Base-by-base conservation (phyloP, 2,888 invertebrate species). In the Balanococcus diminutus region DNA sequence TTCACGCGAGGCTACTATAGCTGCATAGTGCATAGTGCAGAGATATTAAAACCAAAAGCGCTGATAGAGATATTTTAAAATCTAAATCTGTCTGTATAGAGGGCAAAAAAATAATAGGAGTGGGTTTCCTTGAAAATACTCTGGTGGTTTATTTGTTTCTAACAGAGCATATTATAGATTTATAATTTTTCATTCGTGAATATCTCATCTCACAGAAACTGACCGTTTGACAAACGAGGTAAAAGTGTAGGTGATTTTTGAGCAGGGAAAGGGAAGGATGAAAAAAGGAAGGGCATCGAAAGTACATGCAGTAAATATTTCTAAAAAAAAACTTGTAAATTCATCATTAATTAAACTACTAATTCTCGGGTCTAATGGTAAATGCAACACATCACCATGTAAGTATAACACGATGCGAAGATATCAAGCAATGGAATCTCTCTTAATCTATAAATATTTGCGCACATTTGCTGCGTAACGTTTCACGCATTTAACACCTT, bases 381-480 rank as follows among this genome's bases (percentile, higher is more conserved):
- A 51, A 51, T 9, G n/a, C 51, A 0, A 51, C n/a, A 0, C n/a
- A 51, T 51, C 5, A 5, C 51, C 51, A 2, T 8, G 51, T 51
- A 51, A 3, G 3, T 19, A 36, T 51, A 4, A 16, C 11, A 42
- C 2, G 42, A 5, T 9, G 11, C 36, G 36, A 42, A 42, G 19
- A n/a, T 51, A 51, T 51, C 51, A 51, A 51, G 19, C 51, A 19
- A 51, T 51, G 51, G 51, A 51, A 51, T 36, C 36, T 51, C 42
- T 51, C 19, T 51, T 51, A 51, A 51, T 51, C 51, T 36, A 36
- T 51, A 51, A 51, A 75, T 75, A 75, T 75, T 75, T 25, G 67
- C 75, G 75, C n/a, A 82, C 82, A 82, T 51, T 46, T 82, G 82
- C 39, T 42, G 42, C 82, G 82, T 82, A 82, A 82, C 46, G 42